These are phyloP conservation scores for Dryobates pubescens DNA, from an alignment of 2,797 vertebrate genomes.

Conservation along the genomic window DNA sequence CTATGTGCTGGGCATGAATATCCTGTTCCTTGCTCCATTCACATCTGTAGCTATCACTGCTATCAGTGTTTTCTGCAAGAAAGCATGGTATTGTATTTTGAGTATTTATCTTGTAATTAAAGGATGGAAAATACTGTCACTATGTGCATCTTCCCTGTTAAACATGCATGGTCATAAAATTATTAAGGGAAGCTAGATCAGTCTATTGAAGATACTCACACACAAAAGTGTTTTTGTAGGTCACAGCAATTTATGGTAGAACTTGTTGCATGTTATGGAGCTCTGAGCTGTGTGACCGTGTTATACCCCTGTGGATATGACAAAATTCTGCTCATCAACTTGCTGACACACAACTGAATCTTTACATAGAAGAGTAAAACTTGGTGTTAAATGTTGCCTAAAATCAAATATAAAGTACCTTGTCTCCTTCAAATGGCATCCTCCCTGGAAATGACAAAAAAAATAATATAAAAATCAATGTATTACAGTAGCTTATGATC, in stretches of 20 bases:
- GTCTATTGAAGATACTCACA: conserved; percentile 13
- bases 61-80: neutral
- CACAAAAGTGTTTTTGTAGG: conserved; percentile 21
- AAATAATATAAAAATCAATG: neutral
- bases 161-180: conserved; percentile 39
- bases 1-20: neutral
- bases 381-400: conserved; percentile 52
- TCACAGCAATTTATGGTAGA: conserved; percentile 37
- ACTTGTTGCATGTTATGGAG: neutral
- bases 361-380: conserved; percentile 12
- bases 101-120: conserved; percentile 35
- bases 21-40: neutral
- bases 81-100: neutral
- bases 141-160: conserved; percentile 32
- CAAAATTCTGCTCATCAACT: conserved; percentile 11
- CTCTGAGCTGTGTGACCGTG: neutral
- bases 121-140: neutral
- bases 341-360: conserved; percentile 11
- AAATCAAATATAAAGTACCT: conserved; percentile 37
- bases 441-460: conserved; percentile 38
- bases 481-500: conserved; percentile 35
- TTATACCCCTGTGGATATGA: neutral
- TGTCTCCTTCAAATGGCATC: conserved; percentile 45
- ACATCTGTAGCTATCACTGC: neutral
- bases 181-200: conserved; percentile 40